Evolutionary conservation across 2,113 vertebrate genomes (phyloP).

Genomic region (Microtus richardsoni): DNA sequence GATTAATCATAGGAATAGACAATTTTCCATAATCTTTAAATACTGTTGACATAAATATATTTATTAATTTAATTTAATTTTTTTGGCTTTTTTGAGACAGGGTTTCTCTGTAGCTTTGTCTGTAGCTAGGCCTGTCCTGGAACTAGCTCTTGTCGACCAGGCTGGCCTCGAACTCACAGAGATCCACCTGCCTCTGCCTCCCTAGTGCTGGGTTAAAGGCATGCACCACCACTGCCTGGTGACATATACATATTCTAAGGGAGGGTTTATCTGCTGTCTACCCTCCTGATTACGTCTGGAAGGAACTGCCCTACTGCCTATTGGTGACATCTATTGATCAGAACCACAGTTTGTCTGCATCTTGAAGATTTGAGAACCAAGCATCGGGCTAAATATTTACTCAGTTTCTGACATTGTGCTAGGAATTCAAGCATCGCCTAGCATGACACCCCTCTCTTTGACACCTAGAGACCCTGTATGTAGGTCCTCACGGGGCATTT

Average conservation of each 20-base stretch:
- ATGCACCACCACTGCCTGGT: too few species aligned
- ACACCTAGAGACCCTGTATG: not conserved
- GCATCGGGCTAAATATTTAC: not conserved
- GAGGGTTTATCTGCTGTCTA: not conserved
- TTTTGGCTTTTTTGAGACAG: too few species aligned
- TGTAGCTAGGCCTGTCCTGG: too few species aligned
- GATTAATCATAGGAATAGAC: not conserved
- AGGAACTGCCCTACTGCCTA: not conserved
- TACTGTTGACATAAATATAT: not conserved
- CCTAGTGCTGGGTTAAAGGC: too few species aligned
- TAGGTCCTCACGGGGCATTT: not conserved
- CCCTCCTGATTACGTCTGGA: not conserved
- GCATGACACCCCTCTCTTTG: not conserved
- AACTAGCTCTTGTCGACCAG: too few species aligned
- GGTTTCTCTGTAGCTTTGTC: too few species aligned
- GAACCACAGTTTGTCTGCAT: not conserved
- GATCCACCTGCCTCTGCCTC: too few species aligned
- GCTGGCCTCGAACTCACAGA: too few species aligned
- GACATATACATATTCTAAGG: too few species aligned
- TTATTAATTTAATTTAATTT: too few species aligned
- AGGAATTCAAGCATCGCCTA: not conserved
- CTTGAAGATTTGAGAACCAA: not conserved
- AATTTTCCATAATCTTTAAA: conserved; percentile 21
- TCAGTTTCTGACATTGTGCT: conserved; percentile 5
- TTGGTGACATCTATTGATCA: not conserved